Percentiles rank a stretch among this genome's conserved stretches.
These are phyloP conservation scores for Mormyrus iriodes DNA, from an alignment of 2,113 vertebrate genomes.

Conservation along the genomic window DNA sequence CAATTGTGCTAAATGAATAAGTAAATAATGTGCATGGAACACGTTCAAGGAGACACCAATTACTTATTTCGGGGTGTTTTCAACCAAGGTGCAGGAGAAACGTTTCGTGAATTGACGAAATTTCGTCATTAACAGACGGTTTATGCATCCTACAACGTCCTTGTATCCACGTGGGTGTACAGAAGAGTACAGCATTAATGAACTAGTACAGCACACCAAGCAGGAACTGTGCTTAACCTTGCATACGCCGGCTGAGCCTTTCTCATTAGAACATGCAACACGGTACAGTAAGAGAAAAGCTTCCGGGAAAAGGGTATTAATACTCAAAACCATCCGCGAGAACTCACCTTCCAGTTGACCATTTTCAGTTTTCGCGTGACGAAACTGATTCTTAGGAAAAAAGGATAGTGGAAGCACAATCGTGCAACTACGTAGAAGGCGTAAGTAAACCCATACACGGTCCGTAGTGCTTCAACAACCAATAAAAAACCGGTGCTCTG, in stretches of 20 bases:
- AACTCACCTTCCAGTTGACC: slow-evolving; percentile 42
- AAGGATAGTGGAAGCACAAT: neutral
- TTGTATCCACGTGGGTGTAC: neutral
- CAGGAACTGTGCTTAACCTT: neutral
- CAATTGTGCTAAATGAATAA: neutral
- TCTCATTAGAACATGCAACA: neutral
- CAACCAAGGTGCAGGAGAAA: neutral
- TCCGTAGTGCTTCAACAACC: neutral
- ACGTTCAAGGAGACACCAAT: neutral
- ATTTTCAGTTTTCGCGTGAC: slow-evolving; percentile 14
- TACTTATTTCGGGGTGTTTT: neutral
- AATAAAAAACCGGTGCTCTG: neutral
- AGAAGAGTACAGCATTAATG: neutral
- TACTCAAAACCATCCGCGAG: neutral
- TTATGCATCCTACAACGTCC: neutral
- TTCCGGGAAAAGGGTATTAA: neutral
- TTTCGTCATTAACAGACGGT: neutral
- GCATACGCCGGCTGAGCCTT: neutral
- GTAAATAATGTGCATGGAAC: neutral
- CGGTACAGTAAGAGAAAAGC: neutral
- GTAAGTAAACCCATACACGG: neutral
- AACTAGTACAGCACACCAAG: neutral
- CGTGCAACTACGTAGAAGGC: neutral
- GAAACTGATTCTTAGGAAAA: too few relatives aligned
- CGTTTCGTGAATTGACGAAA: neutral